Evolutionary conservation across 2,888 invertebrate genomes (phyloP), one percentile per base, ranked within the genome.

Genomic region (Hemistola chrysoprasaria): DNA sequence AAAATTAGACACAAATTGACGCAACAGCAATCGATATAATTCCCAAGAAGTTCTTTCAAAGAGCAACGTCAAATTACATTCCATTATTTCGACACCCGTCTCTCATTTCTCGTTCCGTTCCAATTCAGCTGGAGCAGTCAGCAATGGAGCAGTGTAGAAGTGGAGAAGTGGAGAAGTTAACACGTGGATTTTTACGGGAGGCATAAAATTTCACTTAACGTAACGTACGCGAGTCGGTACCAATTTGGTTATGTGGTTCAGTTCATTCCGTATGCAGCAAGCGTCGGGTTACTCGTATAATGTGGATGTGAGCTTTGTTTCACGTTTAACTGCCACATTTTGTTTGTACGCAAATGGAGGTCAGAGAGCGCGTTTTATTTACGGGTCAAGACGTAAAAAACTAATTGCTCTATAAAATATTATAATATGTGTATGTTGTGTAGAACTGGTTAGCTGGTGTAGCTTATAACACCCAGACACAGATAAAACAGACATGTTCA

Each of bases 181-280:
- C 43, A 44, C 68, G 66, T 68, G 64, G 65, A 74, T 73, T 79
- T 82, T 76, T 77, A 80, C 65, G 74, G 65, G 57, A 59, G 61
- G 65, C 68, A 73, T 81, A 76, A 80, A 80, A 78, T 80, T 80
- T 80, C 77, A 77, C 75, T 80, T 78, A 69, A 65, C 69, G 53
- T 67, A 61, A 65, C 70, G 61, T 58, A 65, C 61, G 60, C 56
- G 56, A 54, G 57, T 55, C 59, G 40, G 61, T 56, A 59, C 65
- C 69, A 67, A 70, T 74, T 75, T 65, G 69, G 66, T 67, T 65
- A 66, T 71, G 69, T 65, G 71, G 70, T 69, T 70, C 61, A 57
- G 66, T 68, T 73, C 69, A 74, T 78, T 71, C 60, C 54, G 67
- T 72, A 76, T 71, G 67, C 69, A 53, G 47, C 40, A 25, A 48